phyloP scores from a whole-genome alignment of 2,888 invertebrate species.

The Caenorhabditis macrosperma region DNA sequence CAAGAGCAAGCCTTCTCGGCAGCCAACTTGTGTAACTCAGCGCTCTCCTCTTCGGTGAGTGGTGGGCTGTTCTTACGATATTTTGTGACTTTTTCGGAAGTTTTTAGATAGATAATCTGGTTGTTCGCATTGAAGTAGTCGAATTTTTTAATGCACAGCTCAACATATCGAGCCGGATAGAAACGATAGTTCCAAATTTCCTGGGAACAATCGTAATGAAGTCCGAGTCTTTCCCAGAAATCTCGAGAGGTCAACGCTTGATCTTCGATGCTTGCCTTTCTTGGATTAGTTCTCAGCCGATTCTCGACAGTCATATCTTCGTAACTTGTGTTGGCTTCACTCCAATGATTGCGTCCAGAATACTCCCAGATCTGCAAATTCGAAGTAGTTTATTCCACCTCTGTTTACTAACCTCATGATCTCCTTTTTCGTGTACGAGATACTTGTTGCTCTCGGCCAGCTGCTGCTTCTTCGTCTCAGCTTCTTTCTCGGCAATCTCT shows the following conservation, averaged over 20 bases:
- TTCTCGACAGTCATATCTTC: conserved; percentile 1
- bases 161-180: conserved; percentile 15
- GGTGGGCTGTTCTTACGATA: background rate
- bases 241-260: background rate
- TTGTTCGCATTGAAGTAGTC: background rate
- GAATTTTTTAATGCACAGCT: conserved; percentile 25
- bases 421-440: conserved; percentile 12
- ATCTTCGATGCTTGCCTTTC: background rate
- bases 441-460: background rate
- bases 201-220: background rate
- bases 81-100: background rate
- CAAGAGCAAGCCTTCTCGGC: conserved; percentile 2
- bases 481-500: conserved; percentile 2
- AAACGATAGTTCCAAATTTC: conserved; percentile 10
- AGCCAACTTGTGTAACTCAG: conserved; percentile 1
- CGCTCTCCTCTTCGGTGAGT: conserved; percentile 1
- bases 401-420: conserved; percentile 4
- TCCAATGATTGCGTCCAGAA: conserved; percentile 9
- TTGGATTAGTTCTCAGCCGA: background rate
- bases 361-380: conserved; percentile 7
- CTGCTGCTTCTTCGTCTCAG: background rate
- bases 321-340: background rate
- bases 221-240: conserved; percentile 17
- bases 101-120: conserved; percentile 5
- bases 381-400: background rate